phyloP scores from a whole-genome alignment of 2,797 vertebrate species.

The Sebastes matsubarae region DNA sequence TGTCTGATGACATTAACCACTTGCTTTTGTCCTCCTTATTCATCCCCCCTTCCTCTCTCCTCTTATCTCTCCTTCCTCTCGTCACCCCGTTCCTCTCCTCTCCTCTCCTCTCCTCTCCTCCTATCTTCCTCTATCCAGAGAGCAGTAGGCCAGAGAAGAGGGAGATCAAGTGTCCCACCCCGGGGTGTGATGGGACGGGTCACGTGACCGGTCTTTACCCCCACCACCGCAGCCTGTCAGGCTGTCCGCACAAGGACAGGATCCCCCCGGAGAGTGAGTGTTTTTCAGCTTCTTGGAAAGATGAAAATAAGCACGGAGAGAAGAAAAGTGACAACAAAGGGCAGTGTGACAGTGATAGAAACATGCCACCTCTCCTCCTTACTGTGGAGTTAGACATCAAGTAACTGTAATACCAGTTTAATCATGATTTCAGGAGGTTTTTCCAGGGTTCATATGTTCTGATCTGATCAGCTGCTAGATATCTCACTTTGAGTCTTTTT shows the following conservation, averaged over 20 bases:
- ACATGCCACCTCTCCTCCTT: not conserved
- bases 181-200: conserved; percentile 95
- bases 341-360: conserved; percentile 13
- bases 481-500: not conserved
- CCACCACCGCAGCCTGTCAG: conserved; percentile 97
- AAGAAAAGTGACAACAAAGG: conserved; percentile 23
- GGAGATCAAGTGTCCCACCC: conserved; percentile 98
- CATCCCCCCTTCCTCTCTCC: conserved; percentile 45
- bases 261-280: conserved; percentile 98
- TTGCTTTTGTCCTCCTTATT: conserved; percentile 63
- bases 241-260: conserved; percentile 98
- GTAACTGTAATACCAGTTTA: not conserved
- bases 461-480: not conserved
- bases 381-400: not conserved
- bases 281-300: conserved; percentile 17
- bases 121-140: conserved; percentile 77
- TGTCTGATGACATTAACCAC: conserved; percentile 72
- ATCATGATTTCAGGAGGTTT: not conserved
- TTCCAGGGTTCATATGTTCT: not conserved
- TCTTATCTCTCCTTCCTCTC: conserved; percentile 38
- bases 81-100: not conserved
- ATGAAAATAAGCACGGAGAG: not conserved
- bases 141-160: conserved; percentile 92
- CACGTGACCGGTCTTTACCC: conserved; percentile 98
- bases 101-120: not conserved